Evolutionary conservation across 2,888 invertebrate species (phyloP).

Genomic region (Troglohyphantes excavatus): DNA sequence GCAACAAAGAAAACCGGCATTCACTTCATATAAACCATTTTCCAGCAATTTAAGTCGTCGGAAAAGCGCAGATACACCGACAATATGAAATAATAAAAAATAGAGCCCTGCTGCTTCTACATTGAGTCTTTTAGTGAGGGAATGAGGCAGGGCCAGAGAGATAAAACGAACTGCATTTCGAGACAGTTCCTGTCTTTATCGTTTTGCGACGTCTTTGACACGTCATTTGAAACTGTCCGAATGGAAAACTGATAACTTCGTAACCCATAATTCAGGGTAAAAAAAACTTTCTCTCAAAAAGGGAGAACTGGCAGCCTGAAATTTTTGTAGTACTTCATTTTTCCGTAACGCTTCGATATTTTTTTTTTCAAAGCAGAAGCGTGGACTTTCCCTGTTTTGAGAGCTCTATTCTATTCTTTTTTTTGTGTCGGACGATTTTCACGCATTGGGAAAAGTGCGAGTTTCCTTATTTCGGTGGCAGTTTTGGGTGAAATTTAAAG

Average conservation of each 20-base stretch:
- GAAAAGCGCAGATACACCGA: neutral
- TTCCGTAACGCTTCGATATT: constrained; percentile 18
- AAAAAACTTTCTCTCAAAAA: neutral
- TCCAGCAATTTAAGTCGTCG: constrained; percentile 3
- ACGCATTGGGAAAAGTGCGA: neutral
- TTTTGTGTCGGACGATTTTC: neutral
- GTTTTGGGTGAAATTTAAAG: neutral
- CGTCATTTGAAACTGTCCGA: constrained; percentile 74
- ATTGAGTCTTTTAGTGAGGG: neutral
- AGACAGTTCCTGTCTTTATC: constrained; percentile 54
- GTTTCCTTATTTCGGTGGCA: neutral
- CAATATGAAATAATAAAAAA: neutral
- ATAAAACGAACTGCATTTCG: constrained; percentile 47
- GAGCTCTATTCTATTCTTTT: neutral
- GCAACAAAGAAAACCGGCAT: neutral
- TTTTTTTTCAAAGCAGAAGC: neutral
- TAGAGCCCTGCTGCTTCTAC: neutral
- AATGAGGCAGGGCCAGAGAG: constrained; percentile 16
- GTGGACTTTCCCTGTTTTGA: neutral
- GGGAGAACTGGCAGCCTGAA: constrained; percentile 4
- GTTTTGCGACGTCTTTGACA: constrained; percentile 62
- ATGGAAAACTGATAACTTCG: constrained; percentile 74
- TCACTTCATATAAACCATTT: neutral
- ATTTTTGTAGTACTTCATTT: constrained; percentile 43
- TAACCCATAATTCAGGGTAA: constrained; percentile 65